Evolutionary conservation across 2,113 vertebrate species (phyloP).

Genomic region (Capreolus pygargus): DNA sequence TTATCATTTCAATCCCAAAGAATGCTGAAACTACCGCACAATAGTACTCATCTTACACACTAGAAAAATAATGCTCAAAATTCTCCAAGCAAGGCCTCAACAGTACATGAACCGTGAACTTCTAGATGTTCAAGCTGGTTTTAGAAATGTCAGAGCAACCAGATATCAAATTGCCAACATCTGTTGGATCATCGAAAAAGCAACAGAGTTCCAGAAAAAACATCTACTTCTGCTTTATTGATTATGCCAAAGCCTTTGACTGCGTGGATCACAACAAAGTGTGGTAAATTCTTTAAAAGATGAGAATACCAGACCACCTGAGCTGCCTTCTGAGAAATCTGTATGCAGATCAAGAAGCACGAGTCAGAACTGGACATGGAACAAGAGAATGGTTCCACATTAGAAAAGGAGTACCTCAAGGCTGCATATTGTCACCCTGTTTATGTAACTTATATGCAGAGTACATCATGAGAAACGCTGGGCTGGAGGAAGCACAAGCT

Average conservation of each 20-base stretch:
- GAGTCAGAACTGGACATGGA: neutral
- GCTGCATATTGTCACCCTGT: neutral
- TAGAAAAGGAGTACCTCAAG: neutral
- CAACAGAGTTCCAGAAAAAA: neutral
- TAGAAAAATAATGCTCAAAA: neutral
- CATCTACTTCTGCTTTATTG: neutral
- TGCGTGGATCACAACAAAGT: neutral
- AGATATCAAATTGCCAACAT: neutral
- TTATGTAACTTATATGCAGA: neutral
- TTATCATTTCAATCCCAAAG: neutral
- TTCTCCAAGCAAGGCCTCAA: neutral
- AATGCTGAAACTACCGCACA: neutral
- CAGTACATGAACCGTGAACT: fast-evolving
- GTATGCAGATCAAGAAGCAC: neutral
- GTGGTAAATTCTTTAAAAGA: neutral
- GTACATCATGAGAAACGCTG: neutral
- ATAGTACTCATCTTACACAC: neutral
- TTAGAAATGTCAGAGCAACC: neutral
- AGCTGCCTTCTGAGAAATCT: neutral
- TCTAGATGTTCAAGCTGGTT: neutral
- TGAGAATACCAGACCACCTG: neutral
- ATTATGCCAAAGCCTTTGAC: neutral
- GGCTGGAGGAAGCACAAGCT: neutral
- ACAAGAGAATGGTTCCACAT: neutral
- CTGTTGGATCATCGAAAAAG: neutral